These are phyloP conservation scores for Bucco capensis DNA, from an alignment of 2,113 vertebrate species.

Conservation along the genomic window DNA sequence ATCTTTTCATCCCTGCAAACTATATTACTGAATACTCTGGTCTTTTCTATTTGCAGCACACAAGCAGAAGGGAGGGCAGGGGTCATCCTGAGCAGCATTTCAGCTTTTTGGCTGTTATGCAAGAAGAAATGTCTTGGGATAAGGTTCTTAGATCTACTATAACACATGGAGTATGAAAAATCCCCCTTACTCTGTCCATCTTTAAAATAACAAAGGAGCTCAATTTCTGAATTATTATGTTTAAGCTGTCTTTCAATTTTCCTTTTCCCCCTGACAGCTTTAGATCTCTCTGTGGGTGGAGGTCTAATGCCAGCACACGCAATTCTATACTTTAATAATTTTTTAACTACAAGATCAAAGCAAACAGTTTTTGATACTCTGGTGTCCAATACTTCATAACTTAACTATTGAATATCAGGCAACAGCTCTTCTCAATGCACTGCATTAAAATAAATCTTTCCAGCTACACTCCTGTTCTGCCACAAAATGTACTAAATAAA, in stretches of 20 bases:
- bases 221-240: conserved; percentile 53
- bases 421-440: background rate
- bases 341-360: conserved; percentile 64
- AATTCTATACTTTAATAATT: conserved; percentile 67
- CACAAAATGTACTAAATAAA: background rate
- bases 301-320: conserved; percentile 47
- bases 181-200: background rate
- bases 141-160: background rate
- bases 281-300: conserved; percentile 58
- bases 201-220: conserved; percentile 58
- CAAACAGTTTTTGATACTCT: conserved; percentile 34
- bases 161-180: conserved; percentile 26
- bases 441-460: background rate
- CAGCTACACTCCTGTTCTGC: background rate
- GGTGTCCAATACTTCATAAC: conserved; percentile 2
- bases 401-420: conserved; percentile 44
- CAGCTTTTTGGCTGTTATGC: background rate
- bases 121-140: conserved; percentile 18
- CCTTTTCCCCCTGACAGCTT: conserved; percentile 16
- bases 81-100: background rate
- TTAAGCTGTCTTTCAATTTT: conserved; percentile 59
- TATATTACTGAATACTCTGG: background rate
- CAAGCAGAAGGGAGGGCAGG: background rate
- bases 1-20: conserved; percentile 12
- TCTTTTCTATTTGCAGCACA: background rate